Conservation (phyloP, 1,140 invertebrate species). For the Melitaea cinxia region DNA sequence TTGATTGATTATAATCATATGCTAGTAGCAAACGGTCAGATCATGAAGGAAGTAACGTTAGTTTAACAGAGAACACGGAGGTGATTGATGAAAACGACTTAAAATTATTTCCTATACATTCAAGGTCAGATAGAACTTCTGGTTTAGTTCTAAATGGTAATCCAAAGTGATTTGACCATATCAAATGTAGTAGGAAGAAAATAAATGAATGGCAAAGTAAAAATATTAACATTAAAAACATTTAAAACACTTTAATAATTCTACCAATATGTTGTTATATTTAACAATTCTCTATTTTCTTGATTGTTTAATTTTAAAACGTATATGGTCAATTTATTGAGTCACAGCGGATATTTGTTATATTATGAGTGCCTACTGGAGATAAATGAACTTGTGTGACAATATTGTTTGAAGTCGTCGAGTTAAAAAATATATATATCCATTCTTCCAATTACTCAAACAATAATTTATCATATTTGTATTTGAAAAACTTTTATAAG, state of each 20-base stretch:
- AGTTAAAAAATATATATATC: background rate
- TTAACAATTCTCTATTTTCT: background rate
- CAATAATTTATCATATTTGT: too few relatives aligned
- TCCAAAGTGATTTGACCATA: conserved; percentile 15
- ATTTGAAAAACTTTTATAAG: too few relatives aligned
- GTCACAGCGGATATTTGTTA: background rate
- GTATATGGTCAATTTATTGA: background rate
- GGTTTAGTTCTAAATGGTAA: conserved; percentile 16
- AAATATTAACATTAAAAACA: conserved; percentile 17
- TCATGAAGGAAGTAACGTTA: conserved; percentile 7
- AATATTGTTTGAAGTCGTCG: background rate
- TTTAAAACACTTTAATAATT: too few relatives aligned
- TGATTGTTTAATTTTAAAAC: conserved; percentile 4
- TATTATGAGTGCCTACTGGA: background rate
- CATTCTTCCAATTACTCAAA: too few relatives aligned
- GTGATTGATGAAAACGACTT: conserved; percentile 4
- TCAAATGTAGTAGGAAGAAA: conserved; percentile 20
- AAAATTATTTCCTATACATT: background rate
- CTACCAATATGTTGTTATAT: too few relatives aligned
- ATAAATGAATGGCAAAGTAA: conserved; percentile 17
- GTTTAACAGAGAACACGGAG: conserved; percentile 9
- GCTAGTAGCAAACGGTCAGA: background rate
- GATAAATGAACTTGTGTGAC: background rate
- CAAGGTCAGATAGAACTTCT: conserved; percentile 21
- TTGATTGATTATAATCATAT: conserved; percentile 4